These are phyloP conservation scores for Lethrus apterus DNA, from an alignment of 1,140 invertebrate species.

Conservation along the genomic window DNA sequence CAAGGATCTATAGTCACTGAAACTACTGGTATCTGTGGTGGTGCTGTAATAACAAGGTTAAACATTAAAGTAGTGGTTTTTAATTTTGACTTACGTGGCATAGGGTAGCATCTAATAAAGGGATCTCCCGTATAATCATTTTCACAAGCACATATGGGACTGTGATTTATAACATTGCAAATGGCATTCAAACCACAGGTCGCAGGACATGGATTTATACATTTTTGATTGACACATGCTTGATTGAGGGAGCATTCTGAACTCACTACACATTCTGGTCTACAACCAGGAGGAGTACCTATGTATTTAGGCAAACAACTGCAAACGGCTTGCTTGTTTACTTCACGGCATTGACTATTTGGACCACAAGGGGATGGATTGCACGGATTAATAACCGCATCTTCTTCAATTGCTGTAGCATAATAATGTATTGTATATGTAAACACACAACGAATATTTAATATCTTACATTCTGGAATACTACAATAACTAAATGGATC, in stretches of 20 bases:
- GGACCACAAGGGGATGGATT: constrained; percentile 67
- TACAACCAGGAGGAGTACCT: constrained; percentile 43
- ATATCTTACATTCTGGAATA: constrained; percentile 47
- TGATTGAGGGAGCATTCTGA: constrained; percentile 41
- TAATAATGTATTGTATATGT: not conserved
- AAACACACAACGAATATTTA: not conserved
- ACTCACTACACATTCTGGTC: constrained; percentile 47
- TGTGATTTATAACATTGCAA: constrained; percentile 42
- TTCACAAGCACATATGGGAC: constrained; percentile 43
- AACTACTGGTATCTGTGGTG: constrained; percentile 32
- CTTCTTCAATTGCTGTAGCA: constrained; percentile 13
- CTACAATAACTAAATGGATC: constrained; percentile 67
- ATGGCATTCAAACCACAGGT: constrained; percentile 41
- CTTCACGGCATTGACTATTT: constrained; percentile 60
- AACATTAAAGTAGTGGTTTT: too few relatives aligned
- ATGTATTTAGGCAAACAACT: constrained; percentile 46
- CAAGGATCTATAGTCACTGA: constrained; percentile 53
- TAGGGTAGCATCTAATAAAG: constrained; percentile 44
- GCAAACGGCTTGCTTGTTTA: constrained; percentile 58
- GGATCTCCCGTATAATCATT: constrained; percentile 48
- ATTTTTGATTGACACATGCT: constrained; percentile 41
- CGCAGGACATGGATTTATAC: constrained; percentile 36
- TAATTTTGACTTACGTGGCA: constrained; percentile 45
- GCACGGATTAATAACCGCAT: constrained; percentile 48
- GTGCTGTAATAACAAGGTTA: constrained; percentile 36